Evolutionary conservation across 2,888 invertebrate species (phyloP).

Genomic region (Nymphalis polychloros): DNA sequence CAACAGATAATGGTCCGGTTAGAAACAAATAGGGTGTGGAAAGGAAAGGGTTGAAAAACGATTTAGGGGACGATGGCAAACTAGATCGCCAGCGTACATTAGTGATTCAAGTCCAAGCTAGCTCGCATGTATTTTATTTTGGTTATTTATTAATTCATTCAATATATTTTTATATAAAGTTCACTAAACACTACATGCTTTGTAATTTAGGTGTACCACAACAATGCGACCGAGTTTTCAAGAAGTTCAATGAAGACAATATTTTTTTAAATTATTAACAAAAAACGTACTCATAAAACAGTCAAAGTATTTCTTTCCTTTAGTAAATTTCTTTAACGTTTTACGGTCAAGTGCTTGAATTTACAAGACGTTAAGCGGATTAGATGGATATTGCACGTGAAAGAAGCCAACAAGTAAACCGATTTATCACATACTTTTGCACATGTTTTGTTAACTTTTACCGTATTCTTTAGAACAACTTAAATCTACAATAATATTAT

Average conservation of each 20-base stretch:
- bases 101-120: slow-evolving; percentile 6
- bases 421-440: slow-evolving; percentile 16
- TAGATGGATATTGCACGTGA: slow-evolving; percentile 15
- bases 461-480: too few species aligned
- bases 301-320: not conserved
- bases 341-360: slow-evolving; percentile 26
- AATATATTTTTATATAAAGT: too few species aligned
- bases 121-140: not conserved
- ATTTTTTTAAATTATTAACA: too few species aligned
- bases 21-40: slow-evolving; percentile 66
- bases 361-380: slow-evolving; percentile 23
- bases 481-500: too few species aligned
- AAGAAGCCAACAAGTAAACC: slow-evolving; percentile 25
- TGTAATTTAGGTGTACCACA: too few species aligned
- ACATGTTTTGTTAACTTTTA: not conserved
- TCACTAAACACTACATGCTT: too few species aligned
- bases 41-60: slow-evolving; percentile 67
- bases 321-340: not conserved
- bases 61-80: slow-evolving; percentile 65
- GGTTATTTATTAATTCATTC: not conserved
- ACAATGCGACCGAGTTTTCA: too few species aligned
- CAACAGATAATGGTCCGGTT: slow-evolving; percentile 45
- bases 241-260: too few species aligned
- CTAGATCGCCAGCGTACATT: slow-evolving; percentile 46
- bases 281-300: too few species aligned